These are phyloP conservation scores for Amazona guildingii DNA, from an alignment of 2,113 vertebrate genomes.

Conservation along the genomic window DNA sequence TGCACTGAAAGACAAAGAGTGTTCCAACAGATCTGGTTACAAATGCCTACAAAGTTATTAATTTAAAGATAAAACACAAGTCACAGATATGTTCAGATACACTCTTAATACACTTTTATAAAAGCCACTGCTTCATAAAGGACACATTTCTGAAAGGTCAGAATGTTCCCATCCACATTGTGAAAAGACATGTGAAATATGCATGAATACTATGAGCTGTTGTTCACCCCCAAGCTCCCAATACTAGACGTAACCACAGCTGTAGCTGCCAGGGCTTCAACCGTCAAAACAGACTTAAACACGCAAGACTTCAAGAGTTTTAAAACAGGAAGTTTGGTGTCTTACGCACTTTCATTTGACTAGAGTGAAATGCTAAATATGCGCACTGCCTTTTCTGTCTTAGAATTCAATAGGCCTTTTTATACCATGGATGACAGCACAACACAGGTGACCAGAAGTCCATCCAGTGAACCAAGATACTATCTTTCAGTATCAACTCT, in stretches of 20 bases:
- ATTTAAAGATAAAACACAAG: not conserved
- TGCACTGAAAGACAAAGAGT: not conserved
- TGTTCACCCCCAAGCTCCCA: not conserved
- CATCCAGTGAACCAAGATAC: not conserved
- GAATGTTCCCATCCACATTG: not conserved
- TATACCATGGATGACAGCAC: not conserved
- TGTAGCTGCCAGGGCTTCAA: not conserved
- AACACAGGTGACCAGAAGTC: not conserved
- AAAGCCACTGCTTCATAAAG: not conserved
- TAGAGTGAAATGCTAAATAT: not conserved
- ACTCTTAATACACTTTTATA: not conserved
- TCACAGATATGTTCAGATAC: not conserved
- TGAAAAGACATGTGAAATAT: not conserved
- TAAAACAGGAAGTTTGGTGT: not conserved
- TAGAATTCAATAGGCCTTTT: not conserved
- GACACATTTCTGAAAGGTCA: not conserved
- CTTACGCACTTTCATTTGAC: not conserved
- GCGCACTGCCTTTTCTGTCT: not conserved
- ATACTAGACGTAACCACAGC: not conserved
- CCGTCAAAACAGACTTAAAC: not conserved
- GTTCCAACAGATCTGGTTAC: not conserved
- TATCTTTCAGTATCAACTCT: not conserved
- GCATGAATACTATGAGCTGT: not conserved
- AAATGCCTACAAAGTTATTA: not conserved
- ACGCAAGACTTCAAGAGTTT: accelerated